Evolutionary conservation across 2,888 invertebrate genomes (phyloP).

Genomic region (Polydrusus pterygomalis): DNA sequence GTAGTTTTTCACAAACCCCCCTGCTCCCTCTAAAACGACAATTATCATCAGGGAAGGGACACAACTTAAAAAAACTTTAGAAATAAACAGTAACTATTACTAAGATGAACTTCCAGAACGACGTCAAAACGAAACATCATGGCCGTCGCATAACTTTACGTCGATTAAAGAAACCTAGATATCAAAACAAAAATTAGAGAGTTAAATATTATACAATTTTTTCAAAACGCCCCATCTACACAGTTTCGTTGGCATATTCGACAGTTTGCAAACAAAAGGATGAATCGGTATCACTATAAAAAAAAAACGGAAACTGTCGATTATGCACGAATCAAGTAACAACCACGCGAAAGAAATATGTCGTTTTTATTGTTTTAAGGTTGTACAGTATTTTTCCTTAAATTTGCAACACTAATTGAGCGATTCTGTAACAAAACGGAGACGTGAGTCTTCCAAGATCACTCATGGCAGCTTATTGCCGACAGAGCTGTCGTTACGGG

Average conservation of each 20-base stretch:
- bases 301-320: slow-evolving; percentile 18
- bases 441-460: too few relatives aligned
- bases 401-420: background rate
- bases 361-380: background rate
- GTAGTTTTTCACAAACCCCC: background rate
- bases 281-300: slow-evolving; percentile 6
- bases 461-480: too few relatives aligned
- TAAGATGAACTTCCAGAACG: slow-evolving; percentile 14
- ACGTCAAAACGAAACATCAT: slow-evolving; percentile 10
- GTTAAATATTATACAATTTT: slow-evolving; percentile 22
- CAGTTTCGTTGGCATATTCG: background rate
- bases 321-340: background rate
- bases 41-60: slow-evolving; percentile 6
- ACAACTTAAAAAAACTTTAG: slow-evolving; percentile 17
- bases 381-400: background rate
- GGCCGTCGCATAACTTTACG: slow-evolving; percentile 24
- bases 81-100: slow-evolving; percentile 19
- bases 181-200: slow-evolving; percentile 18
- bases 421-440: too few relatives aligned
- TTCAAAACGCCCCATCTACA: background rate
- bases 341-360: background rate
- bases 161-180: slow-evolving; percentile 11
- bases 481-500: too few relatives aligned
- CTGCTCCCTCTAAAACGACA: background rate
- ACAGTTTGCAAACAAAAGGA: slow-evolving; percentile 3